Base-by-base conservation (phyloP, 1,140 invertebrate species). In the Hypsibius dujardini region DNA sequence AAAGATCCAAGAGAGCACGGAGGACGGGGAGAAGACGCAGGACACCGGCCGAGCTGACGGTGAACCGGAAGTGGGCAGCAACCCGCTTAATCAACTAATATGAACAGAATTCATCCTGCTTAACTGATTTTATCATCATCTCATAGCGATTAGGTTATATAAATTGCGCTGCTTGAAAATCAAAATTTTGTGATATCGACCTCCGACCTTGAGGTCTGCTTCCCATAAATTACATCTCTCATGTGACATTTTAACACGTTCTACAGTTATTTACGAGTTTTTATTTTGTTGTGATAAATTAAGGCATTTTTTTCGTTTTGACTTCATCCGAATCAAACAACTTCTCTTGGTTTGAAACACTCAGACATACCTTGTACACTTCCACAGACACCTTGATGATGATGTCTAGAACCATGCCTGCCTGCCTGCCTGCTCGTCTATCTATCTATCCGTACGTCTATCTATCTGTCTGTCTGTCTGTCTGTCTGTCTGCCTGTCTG, bases 51-150 rank as follows among this genome's bases (percentile, higher is more conserved):
- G 42, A 3, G 42, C 7, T 7, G 45, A 67, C 62, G 7, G 3
- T 14, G 62, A 42, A 67, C 62, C 62, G 62, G 62, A 67, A 67
- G 42, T 67, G 62, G 42, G 42, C 7, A 67, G 42, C 7, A 56
- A 56, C n/a, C 50, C 50, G 7, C n/a, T 67, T 3, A 14, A 67
- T 42, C 12, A 14, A 3, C 62, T 14, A 42, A 67, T 14, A 67
- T 67, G 62, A 7, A 67, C 3, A 67, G 12, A 7, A 67, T 14
- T 67, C 12, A 67, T 42, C 7, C 45, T 67, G 7, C 7, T 14
- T 67, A 42, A 3, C 7, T 67, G 62, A 67, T 67, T 42, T 42
- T 67, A 3, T 14, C 45, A 67, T 42, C 7, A 14, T 42, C 7
- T 7, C 42, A 14, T n/a, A n/a, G 7, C 50, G 50, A 7, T 56